Evolutionary conservation across 2,888 invertebrate species (phyloP).

Genomic region (Tineola bisselliella): DNA sequence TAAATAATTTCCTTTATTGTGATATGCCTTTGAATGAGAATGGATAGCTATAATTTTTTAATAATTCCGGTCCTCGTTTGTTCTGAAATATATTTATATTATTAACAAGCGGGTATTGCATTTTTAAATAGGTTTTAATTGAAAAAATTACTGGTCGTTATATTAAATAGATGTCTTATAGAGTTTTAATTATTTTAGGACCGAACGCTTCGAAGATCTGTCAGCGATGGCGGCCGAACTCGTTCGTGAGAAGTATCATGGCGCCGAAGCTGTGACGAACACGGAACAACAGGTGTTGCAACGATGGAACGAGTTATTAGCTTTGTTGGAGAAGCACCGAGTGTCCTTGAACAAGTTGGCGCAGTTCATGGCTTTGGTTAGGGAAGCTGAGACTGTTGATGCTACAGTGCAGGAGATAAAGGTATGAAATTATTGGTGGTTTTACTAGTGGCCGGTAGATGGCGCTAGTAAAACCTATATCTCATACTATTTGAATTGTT

Average conservation of each 20-base stretch:
- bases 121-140: no score
- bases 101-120: no score
- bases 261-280: constrained; percentile 77
- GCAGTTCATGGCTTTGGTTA: constrained; percentile 84
- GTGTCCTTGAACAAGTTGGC: constrained; percentile 80
- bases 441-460: no score
- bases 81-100: no score
- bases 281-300: constrained; percentile 79
- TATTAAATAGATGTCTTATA: no score
- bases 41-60: no score
- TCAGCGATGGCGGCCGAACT: constrained; percentile 94
- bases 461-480: no score
- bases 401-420: constrained; percentile 86
- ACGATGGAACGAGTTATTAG: constrained; percentile 88
- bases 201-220: constrained; percentile 93
- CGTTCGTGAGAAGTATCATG: constrained; percentile 90
- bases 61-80: no score
- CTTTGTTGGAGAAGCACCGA: constrained; percentile 85
- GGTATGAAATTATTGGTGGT: constrained; percentile 46
- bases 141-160: no score
- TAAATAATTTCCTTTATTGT: no score
- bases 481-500: no score
- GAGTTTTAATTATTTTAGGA: constrained; percentile 45
- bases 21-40: no score
- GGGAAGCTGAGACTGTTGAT: constrained; percentile 91